Percentiles rank a stretch among this genome's conserved stretches.
Evolutionary conservation across 1,140 invertebrate genomes (phyloP).

Genomic region (Danaus melanippus): DNA sequence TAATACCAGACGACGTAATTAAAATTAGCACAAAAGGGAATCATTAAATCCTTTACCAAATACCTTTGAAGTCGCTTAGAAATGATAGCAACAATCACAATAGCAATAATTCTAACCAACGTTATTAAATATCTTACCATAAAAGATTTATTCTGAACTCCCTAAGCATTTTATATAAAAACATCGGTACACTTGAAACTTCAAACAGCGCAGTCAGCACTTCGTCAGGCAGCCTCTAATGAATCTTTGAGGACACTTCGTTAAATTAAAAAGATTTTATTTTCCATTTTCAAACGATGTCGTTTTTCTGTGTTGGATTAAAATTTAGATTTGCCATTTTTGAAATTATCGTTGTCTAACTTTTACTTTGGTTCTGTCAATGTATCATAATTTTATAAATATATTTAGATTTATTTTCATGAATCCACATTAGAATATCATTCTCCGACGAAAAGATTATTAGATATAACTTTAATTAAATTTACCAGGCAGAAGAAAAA

Average conservation of each 20-base stretch:
- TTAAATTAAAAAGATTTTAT: constrained; percentile 30
- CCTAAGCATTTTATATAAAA: constrained; percentile 19
- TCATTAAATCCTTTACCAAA: no score
- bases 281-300: constrained; percentile 22
- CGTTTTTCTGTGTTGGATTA: constrained; percentile 15
- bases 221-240: constrained; percentile 25
- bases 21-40: no score
- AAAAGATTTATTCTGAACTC: constrained; percentile 11
- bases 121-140: constrained; percentile 17
- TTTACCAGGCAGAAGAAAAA: no score
- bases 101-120: constrained; percentile 23
- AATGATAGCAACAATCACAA: constrained; percentile 18
- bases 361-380: no score
- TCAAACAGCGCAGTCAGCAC: constrained; percentile 22
- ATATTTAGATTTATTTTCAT: background rate
- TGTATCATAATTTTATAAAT: background rate
- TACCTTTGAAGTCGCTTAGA: no score
- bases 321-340: constrained; percentile 17
- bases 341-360: background rate
- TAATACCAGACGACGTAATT: constrained; percentile 11
- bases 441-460: no score
- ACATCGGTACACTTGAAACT: constrained; percentile 20
- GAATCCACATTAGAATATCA: no score
- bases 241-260: constrained; percentile 26
- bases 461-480: no score